Evolutionary conservation across 1,140 invertebrate genomes (phyloP), one percentile per base, ranked within the genome.

Genomic region (Euwallacea similis): DNA sequence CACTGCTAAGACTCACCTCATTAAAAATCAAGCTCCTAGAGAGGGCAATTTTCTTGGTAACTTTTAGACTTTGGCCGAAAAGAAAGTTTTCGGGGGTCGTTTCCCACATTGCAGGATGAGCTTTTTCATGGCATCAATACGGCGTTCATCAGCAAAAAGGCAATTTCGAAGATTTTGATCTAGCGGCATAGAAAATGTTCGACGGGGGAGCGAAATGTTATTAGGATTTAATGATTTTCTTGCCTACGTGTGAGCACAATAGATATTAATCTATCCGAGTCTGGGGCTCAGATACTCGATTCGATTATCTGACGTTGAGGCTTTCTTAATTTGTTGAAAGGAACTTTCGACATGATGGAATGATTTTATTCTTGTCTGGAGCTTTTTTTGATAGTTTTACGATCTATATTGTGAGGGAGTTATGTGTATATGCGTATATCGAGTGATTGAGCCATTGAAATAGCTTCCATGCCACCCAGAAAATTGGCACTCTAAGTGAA

Each of bases 191-290:
- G 65, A 72, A 72, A 72, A 72, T 66, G 67, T 53, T 72, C 47
- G 47, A 16, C 58, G 13, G 44, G 71, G 65, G 58, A 68, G 46
- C 64, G 64, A 63, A 72, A 72, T 55, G 71, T 67, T 72, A 72
- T 72, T 72, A 72, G 64, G 65, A 67, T 72, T 72, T 67, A 72
- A 72, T 72, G 64, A 72, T 61, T 72, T 72, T 72, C 64, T 72
- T 67, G 64, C 53, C 43, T 50, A 61, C 47, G 71, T 59, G 71
- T 53, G 58, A 13, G 44, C 55, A 67, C 59, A 72, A 72, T 72
- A 67, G 59, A 68, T 68, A 63, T 67, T 68, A 72, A 68, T 72
- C 50, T 72, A 72, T 72, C 63, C 41, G 46, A 66, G 47, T 15
- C 50, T 15, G 15, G 16, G 16, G 42, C n/a, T 63, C 8, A 8